A percentile compares a stretch with the other conserved stretches of the same genome.
These are phyloP conservation scores for Centrocercus urophasianus DNA, from an alignment of 2,113 vertebrate genomes.

Conservation along the genomic window DNA sequence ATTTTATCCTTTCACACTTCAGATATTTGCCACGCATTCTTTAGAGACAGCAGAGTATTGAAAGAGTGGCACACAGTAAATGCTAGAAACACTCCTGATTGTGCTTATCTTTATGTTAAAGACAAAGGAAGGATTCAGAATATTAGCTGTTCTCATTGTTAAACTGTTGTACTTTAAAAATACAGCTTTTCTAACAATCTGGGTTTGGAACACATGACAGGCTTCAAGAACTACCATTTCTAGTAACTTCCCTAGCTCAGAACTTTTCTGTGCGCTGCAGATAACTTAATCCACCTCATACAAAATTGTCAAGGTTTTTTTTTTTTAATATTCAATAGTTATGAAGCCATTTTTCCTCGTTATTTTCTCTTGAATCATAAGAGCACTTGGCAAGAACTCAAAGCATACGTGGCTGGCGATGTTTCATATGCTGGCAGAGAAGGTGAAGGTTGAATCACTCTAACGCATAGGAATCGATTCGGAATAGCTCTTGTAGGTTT, in stretches of 20 bases:
- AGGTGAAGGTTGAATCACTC: slow-evolving; percentile 67
- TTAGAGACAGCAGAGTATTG: neutral
- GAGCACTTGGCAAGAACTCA: slow-evolving; percentile 33
- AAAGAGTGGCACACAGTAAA: neutral
- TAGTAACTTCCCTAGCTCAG: neutral
- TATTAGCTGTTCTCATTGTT: neutral
- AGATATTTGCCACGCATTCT: neutral
- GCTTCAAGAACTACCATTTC: neutral
- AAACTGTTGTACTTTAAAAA: neutral
- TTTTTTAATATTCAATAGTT: neutral
- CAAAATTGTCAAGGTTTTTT: slow-evolving; percentile 18
- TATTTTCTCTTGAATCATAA: slow-evolving; percentile 35
- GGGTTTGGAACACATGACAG: neutral
- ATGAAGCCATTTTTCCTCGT: slow-evolving; percentile 27
- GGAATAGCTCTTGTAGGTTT: slow-evolving; percentile 44
- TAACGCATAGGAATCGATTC: slow-evolving; percentile 36
- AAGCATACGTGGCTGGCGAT: slow-evolving; percentile 6
- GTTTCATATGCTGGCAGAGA: neutral
- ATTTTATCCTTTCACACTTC: neutral
- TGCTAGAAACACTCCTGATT: neutral
- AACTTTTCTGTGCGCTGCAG: neutral
- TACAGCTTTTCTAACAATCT: neutral
- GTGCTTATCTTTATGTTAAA: neutral
- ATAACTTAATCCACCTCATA: neutral
- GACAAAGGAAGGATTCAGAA: neutral